phyloP scores from a whole-genome alignment of 2,113 vertebrate genomes.

The Sisor rabdophorus region DNA sequence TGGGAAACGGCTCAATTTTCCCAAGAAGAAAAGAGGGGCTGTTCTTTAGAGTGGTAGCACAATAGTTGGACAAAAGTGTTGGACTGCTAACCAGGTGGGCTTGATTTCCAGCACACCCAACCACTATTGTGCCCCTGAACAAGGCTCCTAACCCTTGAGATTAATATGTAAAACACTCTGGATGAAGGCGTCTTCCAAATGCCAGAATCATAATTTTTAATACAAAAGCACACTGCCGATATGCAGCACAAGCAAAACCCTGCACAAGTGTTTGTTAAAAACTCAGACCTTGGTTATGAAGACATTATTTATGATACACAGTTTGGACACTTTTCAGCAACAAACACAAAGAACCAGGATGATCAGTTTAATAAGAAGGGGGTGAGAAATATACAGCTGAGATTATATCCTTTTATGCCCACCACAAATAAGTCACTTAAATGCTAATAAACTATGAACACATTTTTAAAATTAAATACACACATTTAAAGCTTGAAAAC shows the following conservation, averaged over 20 bases:
- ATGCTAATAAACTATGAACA: neutral
- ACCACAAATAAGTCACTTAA: neutral
- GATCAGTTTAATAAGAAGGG: neutral
- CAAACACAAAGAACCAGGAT: neutral
- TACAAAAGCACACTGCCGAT: neutral
- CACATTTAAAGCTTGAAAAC: slow-evolving; percentile 53
- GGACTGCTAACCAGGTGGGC: too few species aligned
- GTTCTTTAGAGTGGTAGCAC: neutral
- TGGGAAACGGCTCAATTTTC: neutral
- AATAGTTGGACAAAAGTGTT: too few species aligned
- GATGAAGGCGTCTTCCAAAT: too few species aligned
- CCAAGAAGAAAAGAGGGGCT: too few species aligned
- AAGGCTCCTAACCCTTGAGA: too few species aligned
- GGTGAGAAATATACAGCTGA: neutral
- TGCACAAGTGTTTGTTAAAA: neutral
- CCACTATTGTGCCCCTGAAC: too few species aligned
- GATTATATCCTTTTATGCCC: neutral
- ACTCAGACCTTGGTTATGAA: too few species aligned
- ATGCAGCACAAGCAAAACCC: neutral
- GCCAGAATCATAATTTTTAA: neutral
- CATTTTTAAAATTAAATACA: slow-evolving; percentile 30
- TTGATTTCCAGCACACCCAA: too few species aligned
- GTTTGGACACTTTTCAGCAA: neutral
- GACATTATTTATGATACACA: too few species aligned
- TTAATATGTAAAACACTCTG: too few species aligned